Percentiles rank a stretch among this genome's conserved stretches.
Evolutionary conservation across 2,888 invertebrate genomes (phyloP).

Genomic region (Megalurothrips usitatus): DNA sequence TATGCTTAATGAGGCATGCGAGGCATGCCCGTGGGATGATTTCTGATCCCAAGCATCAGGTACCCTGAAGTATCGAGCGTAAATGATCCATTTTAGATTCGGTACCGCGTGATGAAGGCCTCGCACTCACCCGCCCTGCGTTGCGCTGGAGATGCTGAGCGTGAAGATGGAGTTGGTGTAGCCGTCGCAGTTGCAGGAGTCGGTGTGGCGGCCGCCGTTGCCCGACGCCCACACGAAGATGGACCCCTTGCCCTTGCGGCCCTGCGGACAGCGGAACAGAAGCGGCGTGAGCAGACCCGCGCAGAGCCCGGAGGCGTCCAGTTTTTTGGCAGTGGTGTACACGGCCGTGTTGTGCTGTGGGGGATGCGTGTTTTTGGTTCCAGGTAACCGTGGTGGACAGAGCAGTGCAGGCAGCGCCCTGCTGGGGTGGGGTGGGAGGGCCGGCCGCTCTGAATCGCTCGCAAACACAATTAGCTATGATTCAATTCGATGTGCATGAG

Average conservation of each 20-base stretch:
- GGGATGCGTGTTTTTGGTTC: too few relatives aligned
- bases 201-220: conserved; percentile 52
- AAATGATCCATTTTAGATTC: too few relatives aligned
- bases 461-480: conserved; percentile 20
- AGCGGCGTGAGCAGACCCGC: background rate
- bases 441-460: background rate
- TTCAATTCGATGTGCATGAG: conserved; percentile 24
- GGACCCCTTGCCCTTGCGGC: conserved; percentile 51
- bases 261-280: conserved; percentile 41
- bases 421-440: background rate
- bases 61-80: too few relatives aligned
- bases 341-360: too few relatives aligned
- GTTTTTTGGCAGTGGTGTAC: background rate
- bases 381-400: too few relatives aligned
- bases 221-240: conserved; percentile 57
- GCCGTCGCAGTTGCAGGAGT: conserved; percentile 61
- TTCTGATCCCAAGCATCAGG: too few relatives aligned
- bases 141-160: conserved; percentile 57
- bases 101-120: too few relatives aligned
- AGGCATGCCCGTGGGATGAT: too few relatives aligned
- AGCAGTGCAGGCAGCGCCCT: background rate
- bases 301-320: too few relatives aligned
- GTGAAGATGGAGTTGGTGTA: conserved; percentile 62
- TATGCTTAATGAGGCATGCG: too few relatives aligned
- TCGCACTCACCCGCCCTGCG: conserved; percentile 49